phyloP scores from a whole-genome alignment of 2,797 vertebrate species.

The Tarsius wallacei region DNA sequence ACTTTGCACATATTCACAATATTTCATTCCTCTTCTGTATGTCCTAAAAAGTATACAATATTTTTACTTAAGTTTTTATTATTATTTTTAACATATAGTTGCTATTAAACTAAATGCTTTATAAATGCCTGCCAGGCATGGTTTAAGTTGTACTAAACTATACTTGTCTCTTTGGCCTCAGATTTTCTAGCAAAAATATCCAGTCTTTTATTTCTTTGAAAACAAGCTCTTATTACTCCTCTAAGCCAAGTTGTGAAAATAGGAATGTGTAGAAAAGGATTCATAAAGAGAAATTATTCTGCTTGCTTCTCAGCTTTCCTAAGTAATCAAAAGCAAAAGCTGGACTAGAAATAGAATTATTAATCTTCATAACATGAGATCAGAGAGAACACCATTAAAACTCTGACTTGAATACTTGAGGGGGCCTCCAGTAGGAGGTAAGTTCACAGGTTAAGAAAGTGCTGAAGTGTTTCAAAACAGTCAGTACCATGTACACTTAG shows the following conservation, averaged over 20 bases:
- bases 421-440: neutral
- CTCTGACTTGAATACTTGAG: neutral
- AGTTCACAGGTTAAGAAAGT: neutral
- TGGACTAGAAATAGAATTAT: neutral
- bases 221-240: neutral
- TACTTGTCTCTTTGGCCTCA: neutral
- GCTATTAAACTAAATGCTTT: neutral
- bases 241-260: neutral
- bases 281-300: neutral
- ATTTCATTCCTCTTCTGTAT: neutral
- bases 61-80: neutral
- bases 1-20: constrained; percentile 4
- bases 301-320: neutral
- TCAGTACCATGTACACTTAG: neutral
- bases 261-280: neutral
- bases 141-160: neutral
- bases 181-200: neutral
- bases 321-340: neutral
- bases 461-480: neutral
- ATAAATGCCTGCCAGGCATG: neutral
- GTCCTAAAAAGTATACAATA: neutral
- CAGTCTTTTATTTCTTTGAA: constrained; percentile 1
- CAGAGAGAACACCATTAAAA: neutral
- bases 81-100: neutral
- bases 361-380: neutral